Conservation (phyloP, 2,888 invertebrate genomes). For the Drosophila falleni region DNA sequence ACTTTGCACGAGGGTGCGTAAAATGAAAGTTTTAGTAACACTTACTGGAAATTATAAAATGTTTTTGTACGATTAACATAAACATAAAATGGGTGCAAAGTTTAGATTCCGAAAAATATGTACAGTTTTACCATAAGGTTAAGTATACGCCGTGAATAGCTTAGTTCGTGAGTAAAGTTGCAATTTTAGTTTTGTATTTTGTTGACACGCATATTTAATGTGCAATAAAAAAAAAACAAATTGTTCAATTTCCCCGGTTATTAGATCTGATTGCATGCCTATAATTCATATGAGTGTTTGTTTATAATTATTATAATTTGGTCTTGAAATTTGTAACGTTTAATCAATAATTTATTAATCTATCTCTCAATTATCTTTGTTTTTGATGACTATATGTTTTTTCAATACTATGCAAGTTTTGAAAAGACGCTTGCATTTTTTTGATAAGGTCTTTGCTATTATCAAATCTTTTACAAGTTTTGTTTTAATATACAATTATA, state of each 20-base stretch:
- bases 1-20: conserved; percentile 59
- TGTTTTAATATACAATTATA: neutral
- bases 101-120: neutral
- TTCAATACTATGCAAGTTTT: neutral
- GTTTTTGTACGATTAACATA: neutral
- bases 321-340: neutral
- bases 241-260: neutral
- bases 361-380: neutral
- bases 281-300: neutral
- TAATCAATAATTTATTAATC: neutral
- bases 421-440: neutral
- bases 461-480: neutral
- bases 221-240: conserved; percentile 2
- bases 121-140: neutral
- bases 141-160: neutral
- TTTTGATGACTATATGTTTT: neutral
- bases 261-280: conserved; percentile 2
- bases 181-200: neutral
- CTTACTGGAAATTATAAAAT: neutral
- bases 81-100: neutral
- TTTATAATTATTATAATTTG: neutral
- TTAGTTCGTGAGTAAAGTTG: neutral
- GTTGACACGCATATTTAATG: conserved; percentile 12
- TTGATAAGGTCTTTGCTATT: neutral
- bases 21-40: conserved; percentile 4